Evolutionary conservation across 2,113 vertebrate genomes (phyloP), one percentile per base, ranked within the genome.

Genomic region (Cariama cristata): DNA sequence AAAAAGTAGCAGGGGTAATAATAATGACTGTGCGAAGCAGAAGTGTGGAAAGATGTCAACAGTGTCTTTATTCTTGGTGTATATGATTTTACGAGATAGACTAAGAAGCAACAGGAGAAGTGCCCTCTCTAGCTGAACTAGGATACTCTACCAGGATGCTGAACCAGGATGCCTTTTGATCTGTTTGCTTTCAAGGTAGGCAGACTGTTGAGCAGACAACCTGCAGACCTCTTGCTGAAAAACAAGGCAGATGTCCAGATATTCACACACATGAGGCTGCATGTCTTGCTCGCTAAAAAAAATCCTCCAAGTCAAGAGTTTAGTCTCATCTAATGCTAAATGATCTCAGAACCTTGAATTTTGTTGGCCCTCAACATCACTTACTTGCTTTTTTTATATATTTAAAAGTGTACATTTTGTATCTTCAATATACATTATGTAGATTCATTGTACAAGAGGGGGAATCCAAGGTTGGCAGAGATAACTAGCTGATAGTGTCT

Each of bases 191-290:
- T 75, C 56, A 47, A 12, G 52, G 26, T 72, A 81, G 80, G 60
- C 91, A 83, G 63, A 11, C 53, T 59, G 55, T 60, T 49, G 94
- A 88, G 88, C 79, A 88, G 93, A 50, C 67, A 67, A 59, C 5
- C 52, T 63, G 79, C 38, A 91, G 44, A 63, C 15, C 44, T 67
- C 91, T 93, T 62, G 60, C 89, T 75, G 83, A 79, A 73, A 60
- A 94, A 8, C 22, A 40, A 84, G 58, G 77, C 64, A 68, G 62
- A 93, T 85, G 77, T 90, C 84, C 69, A 75, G 73, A 72, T 96
- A 62, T 21, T 92, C 73, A 47, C 50, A 71, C 47, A 93, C 73
- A 74, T 79, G 68, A 94, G 67, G 18, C 88, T 66, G 72, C 68
- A 52, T 18, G 22, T 86, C 68, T 93, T 88, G 69, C 81, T 67